Base-by-base conservation (phyloP, 2,113 vertebrate species). In the Proteles cristata region DNA sequence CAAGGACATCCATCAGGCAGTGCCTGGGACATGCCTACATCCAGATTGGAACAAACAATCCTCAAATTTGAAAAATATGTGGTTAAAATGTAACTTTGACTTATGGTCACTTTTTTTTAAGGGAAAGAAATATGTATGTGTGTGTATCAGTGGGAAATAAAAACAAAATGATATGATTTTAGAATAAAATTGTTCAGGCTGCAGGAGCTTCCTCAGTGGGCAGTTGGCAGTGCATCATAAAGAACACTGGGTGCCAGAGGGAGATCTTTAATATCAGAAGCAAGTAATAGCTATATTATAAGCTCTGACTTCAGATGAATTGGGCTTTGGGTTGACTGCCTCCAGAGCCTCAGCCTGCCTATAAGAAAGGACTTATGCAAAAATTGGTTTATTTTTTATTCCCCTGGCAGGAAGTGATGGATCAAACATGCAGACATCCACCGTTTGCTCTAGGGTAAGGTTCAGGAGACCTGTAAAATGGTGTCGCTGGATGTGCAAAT, bases 131-230 rank as follows among this genome's bases (percentile, higher is more conserved):
- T 61, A 4, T 35, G 21, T 61, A 15, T 50, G 39, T 86, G 28
- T 80, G 5, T 84, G 4, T 21, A 25, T 74, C 53, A 31, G 15
- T 58, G 61, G 31, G 31, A 86, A 69, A 93, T 85, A 79, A 92
- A 97, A 94, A 83, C 48, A 86, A 68, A 93, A 74, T 68, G 15
- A 71, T 35, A 83, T 65, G 69, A 93, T 89, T 96, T 96, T 63
- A 88, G 65, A 73, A 85, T 93, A 58, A 85, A 74, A 48, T 69
- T 66, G 48, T 77, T 89, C 28, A 28, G 85, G 25, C 33, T 48
- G 33, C 39, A 83, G 3, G n/a, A 82, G 8, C 63, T 77, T 77
- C 84, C 73, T 82, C 10, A 35, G 76, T 43, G 55, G 33, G 11
- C 83, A 84, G 7, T 58, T 39, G 45, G 25, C 86, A 86, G 74